Conservation (phyloP, 2,113 vertebrate genomes). For the Apistogramma diplotaenia region DNA sequence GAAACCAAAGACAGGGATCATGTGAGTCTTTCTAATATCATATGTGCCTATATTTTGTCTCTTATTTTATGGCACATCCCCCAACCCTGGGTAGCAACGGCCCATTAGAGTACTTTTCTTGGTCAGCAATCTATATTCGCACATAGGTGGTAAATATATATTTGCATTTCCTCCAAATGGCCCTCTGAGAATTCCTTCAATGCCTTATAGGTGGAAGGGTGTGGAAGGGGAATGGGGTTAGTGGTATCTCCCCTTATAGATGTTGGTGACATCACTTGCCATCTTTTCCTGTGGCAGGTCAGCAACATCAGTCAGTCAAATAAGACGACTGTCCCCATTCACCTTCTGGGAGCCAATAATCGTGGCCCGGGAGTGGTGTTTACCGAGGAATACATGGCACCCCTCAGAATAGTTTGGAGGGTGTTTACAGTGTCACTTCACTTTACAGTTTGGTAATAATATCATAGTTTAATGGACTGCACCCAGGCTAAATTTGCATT, state of each 20-base stretch:
- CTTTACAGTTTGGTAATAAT: background rate
- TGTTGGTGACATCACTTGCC: slow-evolving; percentile 62
- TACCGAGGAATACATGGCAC: background rate
- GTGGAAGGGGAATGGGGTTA: background rate
- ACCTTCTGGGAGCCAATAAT: slow-evolving; percentile 6
- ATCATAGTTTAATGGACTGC: background rate
- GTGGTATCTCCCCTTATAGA: slow-evolving; percentile 45
- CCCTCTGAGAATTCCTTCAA: slow-evolving; percentile 36
- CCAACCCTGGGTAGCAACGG: slow-evolving; percentile 45
- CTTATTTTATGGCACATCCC: slow-evolving; percentile 36
- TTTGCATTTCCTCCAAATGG: slow-evolving; percentile 44
- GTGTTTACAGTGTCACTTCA: background rate
- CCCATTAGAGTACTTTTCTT: background rate
- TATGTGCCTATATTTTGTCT: slow-evolving; percentile 38
- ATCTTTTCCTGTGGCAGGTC: slow-evolving; percentile 29
- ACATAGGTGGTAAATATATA: slow-evolving; percentile 62
- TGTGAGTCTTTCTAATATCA: slow-evolving; percentile 35
- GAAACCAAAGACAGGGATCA: slow-evolving; percentile 43
- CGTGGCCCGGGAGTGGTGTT: background rate
- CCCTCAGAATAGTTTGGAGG: slow-evolving; percentile 7
- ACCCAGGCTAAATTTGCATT: background rate
- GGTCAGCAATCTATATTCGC: slow-evolving; percentile 27
- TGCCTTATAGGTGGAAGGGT: slow-evolving; percentile 1
- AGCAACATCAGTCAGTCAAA: slow-evolving; percentile 33
- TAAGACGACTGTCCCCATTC: slow-evolving; percentile 20